phyloP scores from a whole-genome alignment of 2,113 vertebrate genomes.

The Ancistrus triradiatus region DNA sequence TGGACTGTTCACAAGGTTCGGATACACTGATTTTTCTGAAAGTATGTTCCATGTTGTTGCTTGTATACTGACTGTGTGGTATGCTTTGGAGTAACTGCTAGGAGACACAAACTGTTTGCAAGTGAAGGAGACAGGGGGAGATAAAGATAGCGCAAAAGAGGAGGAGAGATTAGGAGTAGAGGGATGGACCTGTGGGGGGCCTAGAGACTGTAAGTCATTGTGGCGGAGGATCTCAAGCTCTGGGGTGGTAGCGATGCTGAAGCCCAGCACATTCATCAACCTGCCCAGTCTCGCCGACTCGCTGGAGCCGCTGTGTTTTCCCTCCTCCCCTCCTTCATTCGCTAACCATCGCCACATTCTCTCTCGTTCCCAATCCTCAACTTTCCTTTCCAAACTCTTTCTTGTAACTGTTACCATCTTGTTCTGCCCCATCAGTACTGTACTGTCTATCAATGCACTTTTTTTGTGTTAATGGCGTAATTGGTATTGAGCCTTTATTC shows the following conservation, averaged over 20 bases:
- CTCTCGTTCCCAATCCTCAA: neutral
- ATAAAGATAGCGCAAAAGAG: neutral
- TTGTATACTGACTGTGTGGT: too few species aligned
- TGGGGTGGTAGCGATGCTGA: conserved; percentile 88
- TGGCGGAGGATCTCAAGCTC: conserved; percentile 75
- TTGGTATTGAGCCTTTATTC: too few species aligned
- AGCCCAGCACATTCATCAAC: conserved; percentile 83
- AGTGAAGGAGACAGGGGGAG: conserved; percentile 56
- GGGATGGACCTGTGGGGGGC: conserved; percentile 51
- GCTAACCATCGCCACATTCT: neutral
- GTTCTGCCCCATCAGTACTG: neutral
- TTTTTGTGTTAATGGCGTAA: too few species aligned
- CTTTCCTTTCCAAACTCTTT: neutral
- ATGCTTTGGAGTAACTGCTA: neutral
- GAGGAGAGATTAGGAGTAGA: conserved; percentile 34
- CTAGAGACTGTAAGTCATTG: conserved; percentile 77
- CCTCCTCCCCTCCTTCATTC: conserved; percentile 25
- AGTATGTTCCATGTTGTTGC: too few species aligned
- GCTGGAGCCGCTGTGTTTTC: conserved; percentile 75
- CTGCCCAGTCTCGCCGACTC: conserved; percentile 79
- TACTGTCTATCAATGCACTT: neutral
- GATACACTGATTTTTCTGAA: too few species aligned
- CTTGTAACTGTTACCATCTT: conserved; percentile 13
- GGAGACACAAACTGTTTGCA: conserved; percentile 27
- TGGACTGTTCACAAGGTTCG: too few species aligned